Percentiles rank a stretch among this genome's conserved stretches.
These are phyloP conservation scores for Macrosiphum euphorbiae DNA, from an alignment of 2,888 invertebrate species.

Conservation along the genomic window DNA sequence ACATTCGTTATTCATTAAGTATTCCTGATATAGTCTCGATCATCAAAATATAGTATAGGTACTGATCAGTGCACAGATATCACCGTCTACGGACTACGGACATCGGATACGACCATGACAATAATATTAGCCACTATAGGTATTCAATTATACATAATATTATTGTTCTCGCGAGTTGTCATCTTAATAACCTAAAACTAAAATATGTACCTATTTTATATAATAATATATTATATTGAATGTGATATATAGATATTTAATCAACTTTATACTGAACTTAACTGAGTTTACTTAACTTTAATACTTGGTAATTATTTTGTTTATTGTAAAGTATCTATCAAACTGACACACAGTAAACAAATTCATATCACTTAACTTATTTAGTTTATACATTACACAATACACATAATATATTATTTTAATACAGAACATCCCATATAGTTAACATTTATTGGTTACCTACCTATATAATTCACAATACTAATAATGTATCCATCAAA, in stretches of 20 bases:
- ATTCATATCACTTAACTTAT: neutral
- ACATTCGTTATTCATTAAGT: neutral
- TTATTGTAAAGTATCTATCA: neutral
- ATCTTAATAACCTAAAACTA: too few species aligned
- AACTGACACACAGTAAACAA: neutral
- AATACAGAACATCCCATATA: neutral
- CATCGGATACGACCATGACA: neutral
- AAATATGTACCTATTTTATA: too few species aligned
- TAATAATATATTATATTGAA: too few species aligned
- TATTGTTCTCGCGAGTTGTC: too few species aligned
- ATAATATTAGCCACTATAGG: neutral
- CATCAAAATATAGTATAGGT: neutral
- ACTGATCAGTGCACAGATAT: neutral
- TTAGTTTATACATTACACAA: neutral
- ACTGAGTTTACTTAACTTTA: too few species aligned
- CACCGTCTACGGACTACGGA: neutral
- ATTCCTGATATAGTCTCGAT: neutral
- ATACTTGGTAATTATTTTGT: neutral
- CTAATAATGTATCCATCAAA: neutral
- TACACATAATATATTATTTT: neutral
- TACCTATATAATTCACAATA: neutral
- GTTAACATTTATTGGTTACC: neutral
- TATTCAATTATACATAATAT: too few species aligned
- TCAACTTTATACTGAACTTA: too few species aligned
- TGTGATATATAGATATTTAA: too few species aligned